Evolutionary conservation across 2,888 invertebrate genomes (phyloP).

Genomic region (Elmis aenea): DNA sequence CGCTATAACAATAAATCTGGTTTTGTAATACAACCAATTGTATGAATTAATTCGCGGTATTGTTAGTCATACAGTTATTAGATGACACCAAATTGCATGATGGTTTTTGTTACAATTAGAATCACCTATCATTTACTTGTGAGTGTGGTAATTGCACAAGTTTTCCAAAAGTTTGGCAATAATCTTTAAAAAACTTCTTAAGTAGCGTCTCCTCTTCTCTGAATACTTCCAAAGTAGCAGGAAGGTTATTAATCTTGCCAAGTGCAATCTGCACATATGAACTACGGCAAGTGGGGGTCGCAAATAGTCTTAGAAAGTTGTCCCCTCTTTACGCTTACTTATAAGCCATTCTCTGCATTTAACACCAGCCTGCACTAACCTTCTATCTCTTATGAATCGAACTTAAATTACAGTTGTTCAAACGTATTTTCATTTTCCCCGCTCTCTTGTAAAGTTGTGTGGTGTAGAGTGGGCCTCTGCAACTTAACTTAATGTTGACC

Average conservation of each 20-base stretch:
- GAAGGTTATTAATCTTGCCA: constrained; percentile 21
- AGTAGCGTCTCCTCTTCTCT: no score
- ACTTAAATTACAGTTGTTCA: constrained; percentile 29
- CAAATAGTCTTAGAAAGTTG: constrained; percentile 36
- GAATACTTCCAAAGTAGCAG: no score
- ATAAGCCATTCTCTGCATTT: constrained; percentile 27
- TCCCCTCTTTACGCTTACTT: constrained; percentile 29
- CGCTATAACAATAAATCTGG: no score
- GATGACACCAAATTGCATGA: no score
- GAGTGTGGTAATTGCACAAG: no score
- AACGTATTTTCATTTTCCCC: constrained; percentile 7
- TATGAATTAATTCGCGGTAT: no score
- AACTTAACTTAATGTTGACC: constrained; percentile 38
- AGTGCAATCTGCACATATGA: constrained; percentile 19
- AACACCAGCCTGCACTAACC: constrained; percentile 30
- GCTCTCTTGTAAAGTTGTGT: constrained; percentile 8
- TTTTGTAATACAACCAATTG: no score
- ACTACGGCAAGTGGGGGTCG: constrained; percentile 20
- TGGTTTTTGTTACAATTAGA: no score
- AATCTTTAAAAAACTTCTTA: no score
- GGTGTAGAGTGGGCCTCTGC: constrained; percentile 23
- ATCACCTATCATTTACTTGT: no score
- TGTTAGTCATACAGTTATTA: no score
- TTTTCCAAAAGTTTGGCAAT: no score
- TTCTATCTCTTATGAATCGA: constrained; percentile 35